Conservation (phyloP, 2,113 vertebrate genomes). For the Heliornis fulica region DNA sequence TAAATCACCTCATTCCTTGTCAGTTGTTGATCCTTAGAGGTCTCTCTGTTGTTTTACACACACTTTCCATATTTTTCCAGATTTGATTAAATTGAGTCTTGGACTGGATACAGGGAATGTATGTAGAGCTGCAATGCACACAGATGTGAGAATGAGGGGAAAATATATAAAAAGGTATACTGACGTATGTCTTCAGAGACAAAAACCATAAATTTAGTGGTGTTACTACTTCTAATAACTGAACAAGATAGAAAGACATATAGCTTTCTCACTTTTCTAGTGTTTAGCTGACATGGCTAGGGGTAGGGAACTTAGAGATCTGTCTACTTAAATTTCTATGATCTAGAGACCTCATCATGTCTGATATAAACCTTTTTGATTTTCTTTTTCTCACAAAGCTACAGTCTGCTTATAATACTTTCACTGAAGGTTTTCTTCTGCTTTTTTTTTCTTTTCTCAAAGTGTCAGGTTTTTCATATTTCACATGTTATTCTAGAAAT, state of each 20-base stretch:
- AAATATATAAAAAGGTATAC: not conserved
- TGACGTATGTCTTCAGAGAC: not conserved
- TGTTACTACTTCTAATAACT: not conserved
- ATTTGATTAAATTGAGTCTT: not conserved
- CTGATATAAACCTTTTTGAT: no score
- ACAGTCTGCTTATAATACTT: not conserved
- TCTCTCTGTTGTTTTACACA: not conserved
- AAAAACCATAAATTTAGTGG: not conserved
- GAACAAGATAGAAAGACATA: not conserved
- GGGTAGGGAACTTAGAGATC: not conserved
- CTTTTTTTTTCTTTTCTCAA: not conserved
- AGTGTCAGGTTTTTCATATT: not conserved
- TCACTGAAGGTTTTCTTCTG: not conserved
- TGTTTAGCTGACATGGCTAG: not conserved
- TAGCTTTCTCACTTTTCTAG: not conserved
- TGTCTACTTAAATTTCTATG: not conserved
- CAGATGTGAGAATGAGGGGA: not conserved
- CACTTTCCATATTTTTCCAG: not conserved
- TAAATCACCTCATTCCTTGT: not conserved
- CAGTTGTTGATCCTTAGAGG: not conserved
- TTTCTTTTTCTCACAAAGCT: not conserved
- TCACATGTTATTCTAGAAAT: not conserved
- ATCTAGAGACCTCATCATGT: not conserved
- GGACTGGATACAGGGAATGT: not conserved
- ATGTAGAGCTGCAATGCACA: not conserved